Base-by-base conservation (phyloP, 2,113 vertebrate species). In the Prunella himalayana region DNA sequence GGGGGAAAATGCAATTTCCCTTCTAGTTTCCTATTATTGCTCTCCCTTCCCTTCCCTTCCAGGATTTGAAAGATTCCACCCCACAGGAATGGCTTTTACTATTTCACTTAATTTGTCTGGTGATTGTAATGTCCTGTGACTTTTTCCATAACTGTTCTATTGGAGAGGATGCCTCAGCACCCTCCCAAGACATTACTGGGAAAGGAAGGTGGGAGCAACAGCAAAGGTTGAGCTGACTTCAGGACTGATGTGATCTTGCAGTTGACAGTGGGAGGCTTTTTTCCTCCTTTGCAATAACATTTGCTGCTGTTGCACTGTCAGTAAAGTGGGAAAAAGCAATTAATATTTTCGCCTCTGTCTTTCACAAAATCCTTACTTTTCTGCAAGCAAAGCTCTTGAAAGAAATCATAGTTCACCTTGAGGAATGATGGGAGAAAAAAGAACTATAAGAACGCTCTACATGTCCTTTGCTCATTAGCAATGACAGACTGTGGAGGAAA, bases 341-440 rank as follows among this genome's bases (percentile, higher is more conserved):
- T 96, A 97, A 95, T 70, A 88, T 92, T 97, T 97, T 94, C 77
- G 27, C 49, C 39, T 82, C 59, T 91, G 51, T 71, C 92, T 94
- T 91, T 41, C 90, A 86, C 69, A 88, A 94, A 96, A 95, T 54
- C 37, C 73, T 94, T 94, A 75, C 57, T 89, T 97, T 95, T 78
- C 63, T 88, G 83, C 59, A 97, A 95, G 83, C 83, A 96, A 95
- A 89, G 72, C 94, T 96, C 70, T 92, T 90, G 59, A 96, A 95
- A 82, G 92, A 95, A 96, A 90, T 92, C 60, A n/a, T 51, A 79
- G 33, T 85, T 97, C 78, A 96, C 93, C 93, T 97, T 95, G 82
- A 96, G 80, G 65, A 86, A 86, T 31, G 11, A 66, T 64, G 90
- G 92, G 49, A 95, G 60, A 94, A 82, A 60, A 97, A 95, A 92